Conservation (phyloP, 92 coral and sea anemone species). For the Umimayanthus chanpuru region DNA sequence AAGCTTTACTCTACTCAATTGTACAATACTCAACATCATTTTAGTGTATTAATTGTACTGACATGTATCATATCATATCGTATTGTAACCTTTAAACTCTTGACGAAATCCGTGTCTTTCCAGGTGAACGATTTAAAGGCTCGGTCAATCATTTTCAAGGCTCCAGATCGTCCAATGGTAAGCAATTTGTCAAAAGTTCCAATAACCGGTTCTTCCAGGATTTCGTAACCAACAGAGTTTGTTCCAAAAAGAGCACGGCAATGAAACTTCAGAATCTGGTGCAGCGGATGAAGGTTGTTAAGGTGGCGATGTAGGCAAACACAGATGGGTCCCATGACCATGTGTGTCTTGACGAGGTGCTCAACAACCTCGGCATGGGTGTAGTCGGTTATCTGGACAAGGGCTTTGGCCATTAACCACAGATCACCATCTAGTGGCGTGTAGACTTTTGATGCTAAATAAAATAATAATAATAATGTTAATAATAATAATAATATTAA, state of each 20-base stretch:
- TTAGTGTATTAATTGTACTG: no score
- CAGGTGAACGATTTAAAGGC: conserved; percentile 52
- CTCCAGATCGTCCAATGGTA: conserved; percentile 59
- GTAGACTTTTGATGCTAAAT: conserved; percentile 67
- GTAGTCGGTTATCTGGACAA: conserved; percentile 74
- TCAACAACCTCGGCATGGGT: conserved; percentile 64
- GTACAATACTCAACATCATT: no score
- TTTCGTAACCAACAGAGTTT: conserved; percentile 61
- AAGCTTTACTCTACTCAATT: no score
- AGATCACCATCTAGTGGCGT: conserved; percentile 75
- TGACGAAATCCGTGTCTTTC: conserved; percentile 58
- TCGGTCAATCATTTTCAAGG: conserved; percentile 50
- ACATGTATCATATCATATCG: no score
- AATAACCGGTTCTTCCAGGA: conserved; percentile 40
- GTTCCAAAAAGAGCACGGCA: conserved; percentile 73
- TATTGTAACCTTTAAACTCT: conserved; percentile 54
- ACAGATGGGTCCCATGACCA: conserved; percentile 76
- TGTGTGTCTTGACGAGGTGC: conserved; percentile 72
- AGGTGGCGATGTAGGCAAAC: conserved; percentile 68
- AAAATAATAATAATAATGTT: background rate
- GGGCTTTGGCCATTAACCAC: conserved; percentile 77
- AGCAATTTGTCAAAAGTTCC: conserved; percentile 66
- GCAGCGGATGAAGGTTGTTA: conserved; percentile 64
- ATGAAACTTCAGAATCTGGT: conserved; percentile 66
- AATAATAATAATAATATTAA: background rate